Percentiles rank a stretch among this genome's conserved stretches.
These are phyloP conservation scores for Bursaphelenchus mucronatus DNA, from an alignment of 1,140 invertebrate genomes.

Conservation along the genomic window DNA sequence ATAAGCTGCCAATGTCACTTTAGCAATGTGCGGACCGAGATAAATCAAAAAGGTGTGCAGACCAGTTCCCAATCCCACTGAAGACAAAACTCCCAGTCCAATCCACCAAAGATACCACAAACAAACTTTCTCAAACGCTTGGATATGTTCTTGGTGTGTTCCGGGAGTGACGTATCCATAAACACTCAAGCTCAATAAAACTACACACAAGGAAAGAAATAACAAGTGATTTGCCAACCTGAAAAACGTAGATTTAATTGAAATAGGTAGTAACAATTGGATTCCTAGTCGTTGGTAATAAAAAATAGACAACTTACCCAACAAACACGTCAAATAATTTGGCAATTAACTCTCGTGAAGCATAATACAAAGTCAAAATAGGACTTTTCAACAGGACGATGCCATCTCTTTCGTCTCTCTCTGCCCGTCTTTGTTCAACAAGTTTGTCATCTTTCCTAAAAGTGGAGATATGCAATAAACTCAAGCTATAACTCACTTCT, in stretches of 20 bases:
- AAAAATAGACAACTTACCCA: conserved; percentile 27
- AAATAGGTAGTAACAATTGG: neutral
- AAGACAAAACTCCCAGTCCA: conserved; percentile 87
- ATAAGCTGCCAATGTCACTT: conserved; percentile 94
- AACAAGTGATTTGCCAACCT: conserved; percentile 34
- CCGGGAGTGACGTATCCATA: conserved; percentile 50
- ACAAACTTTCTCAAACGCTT: conserved; percentile 62
- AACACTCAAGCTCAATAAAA: neutral
- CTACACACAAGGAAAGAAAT: conserved; percentile 13
- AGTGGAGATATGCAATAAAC: too few species aligned
- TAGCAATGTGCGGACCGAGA: conserved; percentile 69
- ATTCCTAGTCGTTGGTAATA: neutral
- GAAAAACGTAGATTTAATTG: conserved; percentile 4
- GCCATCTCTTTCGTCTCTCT: conserved; percentile 37
- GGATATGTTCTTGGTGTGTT: conserved; percentile 41
- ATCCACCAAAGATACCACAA: conserved; percentile 87
- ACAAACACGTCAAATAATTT: conserved; percentile 21
- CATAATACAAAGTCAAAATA: conserved; percentile 37
- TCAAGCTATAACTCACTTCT: too few species aligned
- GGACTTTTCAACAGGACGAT: conserved; percentile 40
- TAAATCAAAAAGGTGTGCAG: conserved; percentile 97
- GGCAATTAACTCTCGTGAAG: conserved; percentile 33
- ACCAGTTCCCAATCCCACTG: conserved; percentile 92
- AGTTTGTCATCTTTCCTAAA: too few species aligned
- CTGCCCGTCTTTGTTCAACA: too few species aligned